phyloP scores from a whole-genome alignment of 2,113 vertebrate species.

The Pitta sordida region DNA sequence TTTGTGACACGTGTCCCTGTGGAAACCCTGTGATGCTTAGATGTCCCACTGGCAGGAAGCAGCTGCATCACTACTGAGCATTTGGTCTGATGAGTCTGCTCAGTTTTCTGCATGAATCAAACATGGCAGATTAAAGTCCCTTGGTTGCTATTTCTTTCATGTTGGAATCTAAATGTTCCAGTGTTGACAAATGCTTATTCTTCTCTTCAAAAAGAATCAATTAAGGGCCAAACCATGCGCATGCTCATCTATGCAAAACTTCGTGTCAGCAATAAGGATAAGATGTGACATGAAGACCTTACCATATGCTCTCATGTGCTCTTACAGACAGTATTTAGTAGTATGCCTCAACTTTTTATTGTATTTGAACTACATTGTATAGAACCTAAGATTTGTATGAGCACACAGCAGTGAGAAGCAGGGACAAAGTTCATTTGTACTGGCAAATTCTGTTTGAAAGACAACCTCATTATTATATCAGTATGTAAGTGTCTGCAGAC shows the following conservation, averaged over 20 bases:
- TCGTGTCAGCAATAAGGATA: neutral
- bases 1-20: neutral
- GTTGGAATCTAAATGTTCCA: neutral
- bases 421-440: neutral
- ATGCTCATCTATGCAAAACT: neutral
- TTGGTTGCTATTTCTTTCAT: neutral
- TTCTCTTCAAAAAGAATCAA: neutral
- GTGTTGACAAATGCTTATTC: neutral
- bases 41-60: neutral
- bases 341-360: neutral
- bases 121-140: neutral
- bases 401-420: neutral
- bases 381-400: neutral
- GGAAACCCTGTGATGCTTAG: neutral
- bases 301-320: neutral
- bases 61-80: neutral
- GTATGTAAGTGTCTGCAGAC: fast-evolving
- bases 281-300: neutral
- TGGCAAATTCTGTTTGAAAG: neutral
- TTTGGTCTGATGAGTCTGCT: neutral
- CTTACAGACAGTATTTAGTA: neutral
- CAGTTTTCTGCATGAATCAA: conserved; percentile 1
- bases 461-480: fast-evolving
- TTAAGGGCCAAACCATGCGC: neutral
- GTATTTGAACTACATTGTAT: neutral